Evolutionary conservation across 2,113 vertebrate genomes (phyloP), one percentile per base, ranked within the genome.

Genomic region (Thunnus thynnus): DNA sequence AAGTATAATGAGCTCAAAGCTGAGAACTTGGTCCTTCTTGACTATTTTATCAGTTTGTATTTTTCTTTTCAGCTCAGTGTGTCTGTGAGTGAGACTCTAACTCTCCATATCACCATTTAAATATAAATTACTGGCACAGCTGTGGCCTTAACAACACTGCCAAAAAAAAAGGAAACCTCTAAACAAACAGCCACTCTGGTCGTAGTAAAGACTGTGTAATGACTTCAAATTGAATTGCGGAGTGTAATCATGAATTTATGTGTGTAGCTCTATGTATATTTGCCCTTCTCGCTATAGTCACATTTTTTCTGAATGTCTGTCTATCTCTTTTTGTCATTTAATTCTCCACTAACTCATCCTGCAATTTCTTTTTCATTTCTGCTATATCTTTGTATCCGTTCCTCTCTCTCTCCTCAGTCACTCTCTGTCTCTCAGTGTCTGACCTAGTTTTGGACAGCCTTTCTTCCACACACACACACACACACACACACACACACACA

Each of bases 391-490:
- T 76, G 14, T 16, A 3, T 56, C 44, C 46, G 6, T 17, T 30
- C 27, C 50, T 58, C 73, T 57, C 36, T 1, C 56, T 76, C 51
- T 55, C 80, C 68, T 68, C 64, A 73, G 71, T 83, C 75, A 11
- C 68, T 80, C 69, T 85, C 82, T 66, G 75, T 86, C 81, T 81
- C 80, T 73, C 80, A 62, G 71, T 82, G 86, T 86, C 87, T 92
- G 92, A 93, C 92, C 90, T 92, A 93, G 80, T 82, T 93, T 89
- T 88, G 86, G 89, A 88, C 80, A 78, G 64, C 64, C 51, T 80
- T 77, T 27, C 65, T 66, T 16, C 52, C 61, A 48, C 77, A 64
- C 80, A 76, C 50, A 54, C 25, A 60, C 58, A 71, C 63, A 48
- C 58, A 57, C 55, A 62, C 48, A 36, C 69, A 50, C 60, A 22